Conservation (phyloP, 2,888 invertebrate species). For the Carabus problematicus region DNA sequence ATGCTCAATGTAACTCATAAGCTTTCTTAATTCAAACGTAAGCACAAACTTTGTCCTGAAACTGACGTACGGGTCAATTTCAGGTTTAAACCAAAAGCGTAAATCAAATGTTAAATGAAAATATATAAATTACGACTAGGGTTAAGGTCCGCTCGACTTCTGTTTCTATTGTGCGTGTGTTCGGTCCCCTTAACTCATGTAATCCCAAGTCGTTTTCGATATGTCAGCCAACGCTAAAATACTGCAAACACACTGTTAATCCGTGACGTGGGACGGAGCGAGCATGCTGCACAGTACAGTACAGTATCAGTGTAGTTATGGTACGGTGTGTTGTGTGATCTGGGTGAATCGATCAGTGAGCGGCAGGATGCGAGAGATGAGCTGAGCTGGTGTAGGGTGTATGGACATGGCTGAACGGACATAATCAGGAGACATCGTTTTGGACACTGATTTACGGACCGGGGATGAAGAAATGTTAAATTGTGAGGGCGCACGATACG, state of each 20-base stretch:
- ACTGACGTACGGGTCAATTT: no score
- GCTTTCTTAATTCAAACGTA: no score
- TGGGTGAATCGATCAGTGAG: constrained; percentile 13
- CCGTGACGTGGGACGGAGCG: constrained; percentile 7
- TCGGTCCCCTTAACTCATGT: not conserved
- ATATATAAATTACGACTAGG: no score
- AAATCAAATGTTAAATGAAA: no score
- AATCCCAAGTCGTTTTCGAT: constrained; percentile 39
- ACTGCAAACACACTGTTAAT: constrained; percentile 41
- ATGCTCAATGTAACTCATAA: no score
- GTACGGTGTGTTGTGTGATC: constrained; percentile 8
- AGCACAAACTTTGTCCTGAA: no score
- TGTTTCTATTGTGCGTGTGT: no score
- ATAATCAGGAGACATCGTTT: constrained; percentile 2
- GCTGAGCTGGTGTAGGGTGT: constrained; percentile 1
- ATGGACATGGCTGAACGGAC: not conserved
- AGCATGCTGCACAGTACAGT: no score
- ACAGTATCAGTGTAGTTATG: no score
- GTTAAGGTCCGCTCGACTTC: no score
- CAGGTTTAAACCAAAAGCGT: no score
- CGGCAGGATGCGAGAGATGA: constrained; percentile 4
- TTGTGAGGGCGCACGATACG: no score
- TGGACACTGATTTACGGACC: constrained; percentile 23
- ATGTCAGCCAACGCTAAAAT: constrained; percentile 40
- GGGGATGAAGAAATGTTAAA: constrained; percentile 6